Base-by-base conservation (phyloP, 2,113 vertebrate genomes). In the Centrocercus urophasianus region DNA sequence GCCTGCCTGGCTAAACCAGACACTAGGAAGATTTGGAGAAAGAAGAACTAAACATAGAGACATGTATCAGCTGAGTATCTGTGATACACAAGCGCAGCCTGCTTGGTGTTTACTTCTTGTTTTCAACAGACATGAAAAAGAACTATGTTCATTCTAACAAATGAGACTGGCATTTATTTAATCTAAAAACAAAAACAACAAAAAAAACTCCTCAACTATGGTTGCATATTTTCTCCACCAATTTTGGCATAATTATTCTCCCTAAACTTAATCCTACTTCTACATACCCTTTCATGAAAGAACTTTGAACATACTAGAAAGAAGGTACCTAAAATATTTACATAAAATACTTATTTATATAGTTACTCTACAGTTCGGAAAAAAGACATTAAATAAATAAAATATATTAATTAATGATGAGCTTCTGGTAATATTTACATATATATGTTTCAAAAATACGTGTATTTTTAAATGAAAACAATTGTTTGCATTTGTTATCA, bases 371-470 rank as follows among this genome's bases (percentile, higher is more conserved):
- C 38, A 38, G 40, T 1, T 3, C 12, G 16, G 28, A 89, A 90
- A 32, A 25, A 75, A 81, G 10, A 17, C 77, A 19, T 38, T 11
- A 10, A 74, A 1, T 32, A 64, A 79, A 72, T 6, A 66, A 43
- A 17, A 30, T 5, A 45, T 18, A 50, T 1, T 27, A 70, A 60
- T 0, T 38, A 4, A 64, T 13, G 7, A 10, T 69, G 1, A 43
- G 50, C 32, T 82, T 57, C 17, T 21, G 34, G 52, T 66, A 16
- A 81, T 5, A 85, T 22, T 71, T 52, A 67, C 1, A 59, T 4
- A 6, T 4, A 21, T 6, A 4, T 63, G 43, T 67, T 25, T 13
- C 36, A n/a, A 6, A 61, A 82, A 71, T 19, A 13, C 6, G 8
- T 1, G 1, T 15, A 48, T 63, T 86, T 67, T 81, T 4, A 74